Percentiles rank a stretch among this genome's conserved stretches.
phyloP scores from a whole-genome alignment of 2,888 invertebrate species.

The Eumacrocentrus americanus region DNA sequence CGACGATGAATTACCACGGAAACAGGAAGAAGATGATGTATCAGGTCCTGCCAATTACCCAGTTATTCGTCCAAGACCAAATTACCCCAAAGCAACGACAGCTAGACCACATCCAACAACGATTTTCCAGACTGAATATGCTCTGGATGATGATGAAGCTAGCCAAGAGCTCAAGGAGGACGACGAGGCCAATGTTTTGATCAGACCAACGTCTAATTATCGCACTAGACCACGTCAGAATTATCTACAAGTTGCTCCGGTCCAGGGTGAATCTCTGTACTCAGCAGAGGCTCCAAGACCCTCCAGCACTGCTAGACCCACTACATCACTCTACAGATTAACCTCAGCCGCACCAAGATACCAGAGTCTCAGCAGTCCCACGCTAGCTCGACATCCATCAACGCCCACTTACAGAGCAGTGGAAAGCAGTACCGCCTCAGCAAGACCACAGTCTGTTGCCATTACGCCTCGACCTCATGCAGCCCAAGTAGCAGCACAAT shows the following conservation, averaged over 20 bases:
- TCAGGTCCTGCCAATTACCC: constrained; percentile 70
- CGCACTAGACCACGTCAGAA: constrained; percentile 54
- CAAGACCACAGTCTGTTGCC: constrained; percentile 57
- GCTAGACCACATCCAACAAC: constrained; percentile 70
- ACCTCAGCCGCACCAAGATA: constrained; percentile 68
- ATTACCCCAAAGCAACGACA: constrained; percentile 60
- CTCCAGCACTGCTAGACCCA: constrained; percentile 63
- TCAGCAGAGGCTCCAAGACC: constrained; percentile 49
- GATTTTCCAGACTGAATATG: constrained; percentile 74
- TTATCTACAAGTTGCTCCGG: constrained; percentile 44
- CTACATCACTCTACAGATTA: constrained; percentile 58
- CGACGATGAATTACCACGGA: constrained; percentile 62
- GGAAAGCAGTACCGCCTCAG: constrained; percentile 51
- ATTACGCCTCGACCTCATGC: constrained; percentile 67
- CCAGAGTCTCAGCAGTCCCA: constrained; percentile 71
- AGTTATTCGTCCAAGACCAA: constrained; percentile 62
- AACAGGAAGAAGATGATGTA: constrained; percentile 66
- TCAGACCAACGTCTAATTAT: constrained; percentile 59
- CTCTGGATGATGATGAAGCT: constrained; percentile 60
- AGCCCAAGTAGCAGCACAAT: constrained; percentile 57
- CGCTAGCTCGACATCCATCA: constrained; percentile 58
- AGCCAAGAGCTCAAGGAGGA: constrained; percentile 68
- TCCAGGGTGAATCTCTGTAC: constrained; percentile 49
- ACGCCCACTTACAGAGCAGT: constrained; percentile 47
- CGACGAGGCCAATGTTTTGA: constrained; percentile 67